Conservation (phyloP, 1,140 invertebrate genomes). For the Gonioctena quinquepunctata region DNA sequence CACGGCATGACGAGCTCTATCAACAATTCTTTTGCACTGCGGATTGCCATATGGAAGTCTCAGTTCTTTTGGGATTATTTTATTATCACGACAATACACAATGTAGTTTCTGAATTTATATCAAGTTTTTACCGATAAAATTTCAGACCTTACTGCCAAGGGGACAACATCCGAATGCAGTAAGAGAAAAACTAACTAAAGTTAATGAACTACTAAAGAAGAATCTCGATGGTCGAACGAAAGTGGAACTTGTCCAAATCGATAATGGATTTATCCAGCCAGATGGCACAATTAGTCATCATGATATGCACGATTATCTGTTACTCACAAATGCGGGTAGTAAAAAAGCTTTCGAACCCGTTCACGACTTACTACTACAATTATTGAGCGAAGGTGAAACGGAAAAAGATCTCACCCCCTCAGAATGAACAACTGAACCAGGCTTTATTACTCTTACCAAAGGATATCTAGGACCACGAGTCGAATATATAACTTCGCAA, state of each 20-base stretch:
- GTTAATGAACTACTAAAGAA: constrained; percentile 75
- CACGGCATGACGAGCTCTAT: too few relatives aligned
- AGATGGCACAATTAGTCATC: constrained; percentile 80
- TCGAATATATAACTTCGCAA: background rate
- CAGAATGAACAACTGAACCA: constrained; percentile 60
- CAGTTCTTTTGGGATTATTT: too few relatives aligned
- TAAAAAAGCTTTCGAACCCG: constrained; percentile 79
- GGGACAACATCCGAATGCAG: constrained; percentile 78
- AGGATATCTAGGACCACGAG: background rate
- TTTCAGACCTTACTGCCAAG: constrained; percentile 83
- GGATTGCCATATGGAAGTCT: too few relatives aligned
- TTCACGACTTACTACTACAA: constrained; percentile 76
- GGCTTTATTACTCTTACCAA: background rate
- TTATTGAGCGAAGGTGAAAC: constrained; percentile 73
- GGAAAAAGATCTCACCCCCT: constrained; percentile 72
- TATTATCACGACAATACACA: too few relatives aligned
- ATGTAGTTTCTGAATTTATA: too few relatives aligned
- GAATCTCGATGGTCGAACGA: constrained; percentile 62
- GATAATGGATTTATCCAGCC: constrained; percentile 76
- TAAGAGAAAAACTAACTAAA: constrained; percentile 74
- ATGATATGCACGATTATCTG: constrained; percentile 89
- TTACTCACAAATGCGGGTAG: constrained; percentile 83
- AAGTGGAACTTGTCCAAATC: constrained; percentile 72
- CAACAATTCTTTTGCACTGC: too few relatives aligned
- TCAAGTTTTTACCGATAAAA: too few relatives aligned